Base-by-base conservation (phyloP, 2,888 invertebrate species). In the Leptopterna dolabrata region DNA sequence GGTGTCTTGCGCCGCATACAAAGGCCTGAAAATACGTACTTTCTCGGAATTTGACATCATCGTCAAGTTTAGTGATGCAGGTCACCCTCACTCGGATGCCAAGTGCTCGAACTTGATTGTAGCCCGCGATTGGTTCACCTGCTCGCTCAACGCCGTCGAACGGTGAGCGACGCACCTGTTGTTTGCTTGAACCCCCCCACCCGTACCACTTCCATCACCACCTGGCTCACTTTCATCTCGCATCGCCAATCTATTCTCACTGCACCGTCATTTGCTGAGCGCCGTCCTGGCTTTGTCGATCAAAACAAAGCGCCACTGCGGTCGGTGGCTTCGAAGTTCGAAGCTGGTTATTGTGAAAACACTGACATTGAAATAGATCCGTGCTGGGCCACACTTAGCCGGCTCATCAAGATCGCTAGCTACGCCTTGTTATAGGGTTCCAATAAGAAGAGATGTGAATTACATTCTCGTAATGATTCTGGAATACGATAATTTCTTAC, bases 121-220 rank as follows among this genome's bases (percentile, higher is more conserved):
- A 16, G 73, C 36, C 73, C 41, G 30, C 73, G 73, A 73, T 73
- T 73, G 29, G 36, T 73, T 16, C 73, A 73, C 73, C 73, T 73
- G 73, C 73, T 73, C 36, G 4, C 7, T 19, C 73, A 13, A 16
- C 71, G 51, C 27, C 19, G 71, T 73, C 41, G 41, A 73, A 41
- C 73, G 73, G 73, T 36, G 73, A 36, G 41, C 36, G 73, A 36
- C 73, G 73, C 73, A 73, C 73, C 73, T 73, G 73, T 41, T 73
- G 73, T 73, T 73, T 73, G 73, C 73, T 36, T 30, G 19, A 73
- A 16, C 16, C 19, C 73, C 70, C 19, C 29, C 29, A 2, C 70
- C 29, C 29, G 9, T 11, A 1, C 63, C 19, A 24, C 70, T 4
- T 47, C 7, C 24, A 9, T 0, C 24, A 24, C 63, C 6, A 11